Evolutionary conservation across 2,113 vertebrate species (phyloP).

Genomic region (Scomber colias): DNA sequence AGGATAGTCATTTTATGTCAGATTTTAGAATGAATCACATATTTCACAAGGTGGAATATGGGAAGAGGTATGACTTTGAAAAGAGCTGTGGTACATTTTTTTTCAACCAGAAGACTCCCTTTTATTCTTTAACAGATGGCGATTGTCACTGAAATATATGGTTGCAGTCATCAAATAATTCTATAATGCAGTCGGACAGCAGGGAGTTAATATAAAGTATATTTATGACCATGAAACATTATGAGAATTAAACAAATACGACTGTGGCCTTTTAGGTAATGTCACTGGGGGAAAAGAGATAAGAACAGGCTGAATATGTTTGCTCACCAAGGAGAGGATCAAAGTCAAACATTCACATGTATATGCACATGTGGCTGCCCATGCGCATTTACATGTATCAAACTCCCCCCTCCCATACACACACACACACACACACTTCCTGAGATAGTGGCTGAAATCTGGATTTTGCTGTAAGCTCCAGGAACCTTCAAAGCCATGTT

Average conservation of each 20-base stretch:
- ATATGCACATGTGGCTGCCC: slow-evolving; percentile 12
- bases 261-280: slow-evolving; percentile 22
- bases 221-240: not conserved
- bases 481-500: not conserved
- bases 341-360: slow-evolving; percentile 69
- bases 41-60: not conserved
- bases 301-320: slow-evolving; percentile 60
- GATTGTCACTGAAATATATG: not conserved
- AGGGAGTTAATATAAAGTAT: not conserved
- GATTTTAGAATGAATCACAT: not conserved
- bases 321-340: slow-evolving; percentile 61
- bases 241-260: slow-evolving; percentile 16
- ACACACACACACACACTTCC: slow-evolving; percentile 1
- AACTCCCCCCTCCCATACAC: not conserved
- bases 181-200: not conserved
- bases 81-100: too few species aligned
- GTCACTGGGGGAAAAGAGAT: slow-evolving; percentile 40
- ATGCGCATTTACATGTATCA: slow-evolving; percentile 12
- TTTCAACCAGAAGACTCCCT: not conserved
- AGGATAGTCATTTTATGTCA: not conserved
- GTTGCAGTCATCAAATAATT: slow-evolving; percentile 1
- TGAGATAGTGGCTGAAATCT: not conserved
- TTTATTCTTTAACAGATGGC: not conserved
- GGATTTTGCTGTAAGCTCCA: not conserved
- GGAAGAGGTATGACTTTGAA: too few species aligned